A percentile compares a stretch with the other conserved stretches of the same genome.
Evolutionary conservation across 2,888 invertebrate genomes (phyloP).

Genomic region (Hirudinaria manillensis): DNA sequence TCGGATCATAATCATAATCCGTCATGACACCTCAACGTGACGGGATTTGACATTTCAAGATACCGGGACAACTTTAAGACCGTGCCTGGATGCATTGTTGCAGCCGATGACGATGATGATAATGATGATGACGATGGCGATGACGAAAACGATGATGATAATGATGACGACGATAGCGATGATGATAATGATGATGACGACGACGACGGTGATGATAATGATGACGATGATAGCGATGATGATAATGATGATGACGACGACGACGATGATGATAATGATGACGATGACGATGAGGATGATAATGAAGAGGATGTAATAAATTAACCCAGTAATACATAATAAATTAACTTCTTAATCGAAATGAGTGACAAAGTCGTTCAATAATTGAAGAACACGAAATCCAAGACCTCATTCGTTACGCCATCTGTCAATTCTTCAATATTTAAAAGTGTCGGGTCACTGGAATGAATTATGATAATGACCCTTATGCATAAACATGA

Average conservation of each 20-base stretch:
- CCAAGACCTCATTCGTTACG: too few relatives aligned
- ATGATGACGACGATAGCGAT: constrained; percentile 17
- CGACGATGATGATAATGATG: constrained; percentile 24
- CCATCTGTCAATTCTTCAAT: too few relatives aligned
- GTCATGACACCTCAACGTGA: background rate
- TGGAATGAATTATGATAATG: too few relatives aligned
- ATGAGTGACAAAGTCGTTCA: too few relatives aligned
- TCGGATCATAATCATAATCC: too few relatives aligned
- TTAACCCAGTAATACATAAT: too few relatives aligned
- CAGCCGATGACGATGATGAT: constrained; percentile 22
- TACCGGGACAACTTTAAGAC: background rate
- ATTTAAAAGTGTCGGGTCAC: too few relatives aligned
- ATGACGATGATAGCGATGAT: constrained; percentile 19
- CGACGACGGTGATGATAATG: constrained; percentile 12
- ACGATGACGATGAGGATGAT: constrained; percentile 24
- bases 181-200: constrained; percentile 24
- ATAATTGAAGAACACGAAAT: too few relatives aligned
- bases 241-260: constrained; percentile 24
- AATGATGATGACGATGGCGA: constrained; percentile 21
- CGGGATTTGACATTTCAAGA: background rate
- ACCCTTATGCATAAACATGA: too few relatives aligned
- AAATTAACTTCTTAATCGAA: too few relatives aligned
- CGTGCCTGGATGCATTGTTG: background rate
- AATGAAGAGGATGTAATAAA: background rate
- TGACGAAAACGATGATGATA: constrained; percentile 10